Evolutionary conservation across 2,888 invertebrate species (phyloP).

Genomic region (Anoplius nigerrimus): DNA sequence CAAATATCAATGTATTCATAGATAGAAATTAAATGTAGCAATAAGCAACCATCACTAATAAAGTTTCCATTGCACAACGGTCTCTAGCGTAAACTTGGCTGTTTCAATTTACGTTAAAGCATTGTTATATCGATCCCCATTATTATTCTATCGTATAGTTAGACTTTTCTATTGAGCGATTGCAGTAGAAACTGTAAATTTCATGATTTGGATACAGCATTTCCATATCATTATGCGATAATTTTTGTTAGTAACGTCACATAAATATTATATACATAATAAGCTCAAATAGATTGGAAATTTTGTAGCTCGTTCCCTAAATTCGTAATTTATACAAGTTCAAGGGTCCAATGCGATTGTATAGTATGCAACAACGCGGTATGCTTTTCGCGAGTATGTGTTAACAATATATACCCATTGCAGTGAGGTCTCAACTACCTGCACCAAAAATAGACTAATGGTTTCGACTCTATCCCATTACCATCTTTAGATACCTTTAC

Average conservation of each 20-base stretch:
- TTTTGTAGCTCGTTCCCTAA: conserved; percentile 15
- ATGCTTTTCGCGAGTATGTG: too few relatives aligned
- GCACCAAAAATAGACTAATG: too few relatives aligned
- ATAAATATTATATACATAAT: conserved; percentile 44
- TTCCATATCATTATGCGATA: conserved; percentile 23
- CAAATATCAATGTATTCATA: too few relatives aligned
- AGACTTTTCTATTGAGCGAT: conserved; percentile 43
- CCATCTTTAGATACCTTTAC: neutral
- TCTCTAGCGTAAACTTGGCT: neutral
- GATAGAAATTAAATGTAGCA: too few relatives aligned
- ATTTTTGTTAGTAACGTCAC: neutral
- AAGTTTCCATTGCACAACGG: conserved; percentile 6
- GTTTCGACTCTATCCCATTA: neutral
- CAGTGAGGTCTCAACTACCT: too few relatives aligned
- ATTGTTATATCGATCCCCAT: conserved; percentile 29
- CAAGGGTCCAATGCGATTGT: neutral
- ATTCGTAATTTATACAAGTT: neutral
- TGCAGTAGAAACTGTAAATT: conserved; percentile 41
- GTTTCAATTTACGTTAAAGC: conserved; percentile 8
- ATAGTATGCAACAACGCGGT: too few relatives aligned
- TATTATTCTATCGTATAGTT: conserved; percentile 37
- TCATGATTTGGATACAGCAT: conserved; percentile 27
- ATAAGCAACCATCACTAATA: conserved; percentile 4
- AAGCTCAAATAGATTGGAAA: conserved; percentile 46
- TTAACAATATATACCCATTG: too few relatives aligned